Evolutionary conservation across 2,888 invertebrate genomes (phyloP).

Genomic region (Rhabditophanes sp.): DNA sequence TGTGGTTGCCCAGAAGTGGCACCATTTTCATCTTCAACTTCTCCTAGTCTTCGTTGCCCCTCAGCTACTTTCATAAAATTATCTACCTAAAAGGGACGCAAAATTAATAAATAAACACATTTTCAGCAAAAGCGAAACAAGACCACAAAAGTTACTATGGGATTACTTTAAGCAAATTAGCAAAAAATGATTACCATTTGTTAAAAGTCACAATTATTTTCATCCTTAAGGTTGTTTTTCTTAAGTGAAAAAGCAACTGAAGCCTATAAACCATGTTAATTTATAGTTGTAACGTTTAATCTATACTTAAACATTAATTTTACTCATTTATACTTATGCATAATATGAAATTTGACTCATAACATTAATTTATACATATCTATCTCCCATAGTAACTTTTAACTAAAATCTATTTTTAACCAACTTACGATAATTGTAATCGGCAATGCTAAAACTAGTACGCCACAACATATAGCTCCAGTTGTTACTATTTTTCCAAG

Average conservation of each 20-base stretch:
- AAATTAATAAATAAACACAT: background rate
- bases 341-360: too few relatives aligned
- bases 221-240: slow-evolving; percentile 9
- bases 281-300: too few relatives aligned
- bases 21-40: too few relatives aligned
- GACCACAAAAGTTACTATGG: slow-evolving; percentile 5
- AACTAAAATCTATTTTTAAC: too few relatives aligned
- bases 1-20: too few relatives aligned
- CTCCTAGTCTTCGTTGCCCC: slow-evolving; percentile 18
- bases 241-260: slow-evolving; percentile 24
- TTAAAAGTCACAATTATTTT: slow-evolving; percentile 2
- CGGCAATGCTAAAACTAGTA: slow-evolving; percentile 14
- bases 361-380: too few relatives aligned
- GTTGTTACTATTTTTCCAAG: slow-evolving; percentile 37
- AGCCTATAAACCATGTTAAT: slow-evolving; percentile 18
- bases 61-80: slow-evolving; percentile 40
- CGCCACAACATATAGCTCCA: slow-evolving; percentile 17
- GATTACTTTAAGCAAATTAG: too few relatives aligned
- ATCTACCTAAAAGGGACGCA: slow-evolving; percentile 22
- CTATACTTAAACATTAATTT: too few relatives aligned
- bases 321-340: too few relatives aligned
- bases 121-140: slow-evolving; percentile 4
- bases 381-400: too few relatives aligned
- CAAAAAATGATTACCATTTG: slow-evolving; percentile 1
- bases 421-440: slow-evolving; percentile 24